Evolutionary conservation across 2,113 vertebrate species (phyloP), one percentile per base, ranked within the genome.

Genomic region (Marcusenius ussheri): DNA sequence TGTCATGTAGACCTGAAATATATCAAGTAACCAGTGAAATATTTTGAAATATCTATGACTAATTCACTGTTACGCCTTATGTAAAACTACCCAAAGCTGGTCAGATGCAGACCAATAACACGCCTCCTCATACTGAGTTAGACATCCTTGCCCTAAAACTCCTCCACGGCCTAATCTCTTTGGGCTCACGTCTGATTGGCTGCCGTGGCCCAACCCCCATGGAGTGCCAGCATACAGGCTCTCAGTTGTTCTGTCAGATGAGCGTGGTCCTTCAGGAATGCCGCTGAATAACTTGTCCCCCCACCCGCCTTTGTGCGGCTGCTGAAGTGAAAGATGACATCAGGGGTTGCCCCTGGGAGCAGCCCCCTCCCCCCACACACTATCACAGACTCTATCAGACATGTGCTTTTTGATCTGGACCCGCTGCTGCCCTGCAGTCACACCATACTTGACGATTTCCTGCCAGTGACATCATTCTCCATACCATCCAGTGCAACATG

Each of bases 181-280:
- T 21, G 45, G 45, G 46, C 47, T 85, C 42, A 50, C n/a, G 47
- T 86, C 47, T 42, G 31, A 45, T 88, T 46, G 87, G 83, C 47
- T 45, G 49, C 3, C 83, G 1, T 89, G 80, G 42, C 62, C 27
- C 47, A 51, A 62, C 49, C 42, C 62, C 83, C 56, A 13, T 15
- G 10, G 51, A 24, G 24, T 50, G 83, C 46, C 15, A 9, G 27
- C 21, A 77, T 24, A 89, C 46, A 47, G 49, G 21, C 50, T 42
- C 21, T 53, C 74, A 42, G 49, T 83, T 89, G 47, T 35, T 83
- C 49, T 83, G 74, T 87, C 53, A 50, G 21, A 89, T 95, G 94
- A 95, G 94, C 91, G 46, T 92, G 92, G 90, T 92, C 89, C 92
- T 91, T 89, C 15, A 88, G 70, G 89, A 91, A 91, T 89, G 90